Evolutionary conservation across 2,113 vertebrate species (phyloP).

Genomic region (Leucopsar rothschildi): DNA sequence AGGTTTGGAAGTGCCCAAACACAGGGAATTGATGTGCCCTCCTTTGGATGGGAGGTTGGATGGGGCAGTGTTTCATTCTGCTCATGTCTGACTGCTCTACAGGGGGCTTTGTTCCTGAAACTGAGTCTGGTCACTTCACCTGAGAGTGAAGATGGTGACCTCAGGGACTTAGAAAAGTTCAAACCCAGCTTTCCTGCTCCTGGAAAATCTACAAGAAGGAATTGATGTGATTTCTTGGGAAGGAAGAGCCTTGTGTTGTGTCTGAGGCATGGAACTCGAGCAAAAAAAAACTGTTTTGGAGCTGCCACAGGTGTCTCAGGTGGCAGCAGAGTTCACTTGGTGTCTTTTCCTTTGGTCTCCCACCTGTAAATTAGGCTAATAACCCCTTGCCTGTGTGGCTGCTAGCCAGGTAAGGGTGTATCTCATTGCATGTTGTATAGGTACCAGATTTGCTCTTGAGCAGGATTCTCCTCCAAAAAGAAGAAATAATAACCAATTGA

Average conservation of each 20-base stretch:
- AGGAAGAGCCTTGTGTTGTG: neutral
- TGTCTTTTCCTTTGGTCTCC: neutral
- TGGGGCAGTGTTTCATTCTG: neutral
- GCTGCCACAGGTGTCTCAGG: neutral
- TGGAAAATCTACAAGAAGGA: neutral
- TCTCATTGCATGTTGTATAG: neutral
- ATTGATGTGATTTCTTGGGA: neutral
- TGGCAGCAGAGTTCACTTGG: neutral
- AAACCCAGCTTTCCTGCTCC: neutral
- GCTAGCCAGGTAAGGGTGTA: neutral
- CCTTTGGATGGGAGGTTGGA: neutral
- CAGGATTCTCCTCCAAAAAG: neutral
- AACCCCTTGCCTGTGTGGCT: neutral
- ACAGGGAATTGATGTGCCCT: accelerated
- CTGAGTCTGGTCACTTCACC: neutral
- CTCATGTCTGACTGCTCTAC: neutral
- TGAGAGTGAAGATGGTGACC: neutral
- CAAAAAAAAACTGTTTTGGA: neutral
- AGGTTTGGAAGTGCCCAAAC: neutral
- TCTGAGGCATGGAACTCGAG: neutral
- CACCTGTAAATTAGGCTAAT: neutral
- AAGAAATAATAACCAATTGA: neutral
- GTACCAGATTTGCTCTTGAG: neutral
- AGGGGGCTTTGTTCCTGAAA: neutral
- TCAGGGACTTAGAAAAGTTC: neutral